A percentile compares a stretch with the other conserved stretches of the same genome.
These are phyloP conservation scores for Pseudopodoces humilis DNA, from an alignment of 2,113 vertebrate species.

Conservation along the genomic window DNA sequence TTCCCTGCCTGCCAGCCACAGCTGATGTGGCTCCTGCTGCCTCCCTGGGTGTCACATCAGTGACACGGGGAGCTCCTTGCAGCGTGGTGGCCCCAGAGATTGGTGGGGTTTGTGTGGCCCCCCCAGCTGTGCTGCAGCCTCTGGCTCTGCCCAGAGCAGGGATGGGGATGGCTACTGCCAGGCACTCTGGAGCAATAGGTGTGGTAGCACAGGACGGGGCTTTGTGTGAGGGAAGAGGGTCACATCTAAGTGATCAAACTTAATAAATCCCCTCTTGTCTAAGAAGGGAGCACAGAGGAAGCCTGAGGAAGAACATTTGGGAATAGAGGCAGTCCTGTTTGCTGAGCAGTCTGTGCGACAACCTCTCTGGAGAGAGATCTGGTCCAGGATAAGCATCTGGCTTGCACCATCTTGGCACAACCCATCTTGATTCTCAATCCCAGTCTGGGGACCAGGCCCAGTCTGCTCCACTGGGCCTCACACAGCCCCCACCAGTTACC, in stretches of 20 bases:
- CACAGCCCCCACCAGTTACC: background rate
- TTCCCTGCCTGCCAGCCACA: background rate
- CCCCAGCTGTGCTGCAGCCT: rapidly evolving
- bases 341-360: background rate
- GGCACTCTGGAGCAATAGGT: rapidly evolving
- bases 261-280: background rate
- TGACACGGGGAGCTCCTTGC: rapidly evolving
- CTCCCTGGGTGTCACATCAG: background rate
- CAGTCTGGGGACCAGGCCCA: background rate
- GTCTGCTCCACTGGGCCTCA: rapidly evolving
- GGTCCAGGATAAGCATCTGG: background rate
- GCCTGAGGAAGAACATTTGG: background rate
- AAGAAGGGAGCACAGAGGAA: background rate
- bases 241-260: background rate
- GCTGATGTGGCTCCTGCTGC: background rate
- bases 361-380: background rate
- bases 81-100: background rate
- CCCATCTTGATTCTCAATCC: rapidly evolving
- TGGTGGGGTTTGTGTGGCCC: background rate
- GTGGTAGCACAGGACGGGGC: background rate
- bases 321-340: background rate
- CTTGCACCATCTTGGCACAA: background rate
- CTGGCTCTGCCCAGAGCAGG: rapidly evolving
- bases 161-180: rapidly evolving
- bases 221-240: background rate